A percentile compares a stretch with the other conserved stretches of the same genome.
Evolutionary conservation across 2,888 invertebrate genomes (phyloP).

Genomic region (Lepidocyrtoides sp.): DNA sequence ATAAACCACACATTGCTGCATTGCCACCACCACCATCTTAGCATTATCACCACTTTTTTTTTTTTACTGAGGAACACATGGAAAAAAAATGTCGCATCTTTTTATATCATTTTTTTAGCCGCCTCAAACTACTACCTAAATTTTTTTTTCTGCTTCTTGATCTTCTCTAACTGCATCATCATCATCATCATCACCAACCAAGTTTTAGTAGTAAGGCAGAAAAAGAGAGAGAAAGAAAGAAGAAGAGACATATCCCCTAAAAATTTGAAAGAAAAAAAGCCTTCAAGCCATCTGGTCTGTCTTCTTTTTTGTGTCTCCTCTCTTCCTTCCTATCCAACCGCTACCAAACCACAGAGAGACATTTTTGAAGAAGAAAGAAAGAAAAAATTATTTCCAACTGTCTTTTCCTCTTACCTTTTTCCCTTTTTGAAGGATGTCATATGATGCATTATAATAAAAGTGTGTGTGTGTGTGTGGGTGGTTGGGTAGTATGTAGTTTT

Average conservation of each 20-base stretch:
- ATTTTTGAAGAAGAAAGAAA: not conserved
- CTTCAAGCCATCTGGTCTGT: slow-evolving; percentile 72
- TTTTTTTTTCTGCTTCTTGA: slow-evolving; percentile 28
- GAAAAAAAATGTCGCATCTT: slow-evolving; percentile 36
- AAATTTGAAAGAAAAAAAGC: slow-evolving; percentile 51
- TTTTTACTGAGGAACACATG: not conserved
- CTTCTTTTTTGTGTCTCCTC: too few relatives aligned
- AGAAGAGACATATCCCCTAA: slow-evolving; percentile 35
- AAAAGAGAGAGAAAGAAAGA: too few relatives aligned
- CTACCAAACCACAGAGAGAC: not conserved
- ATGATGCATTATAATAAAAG: too few relatives aligned
- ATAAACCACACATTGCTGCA: not conserved
- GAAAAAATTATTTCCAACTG: slow-evolving; percentile 21
- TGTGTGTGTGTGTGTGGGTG: not conserved
- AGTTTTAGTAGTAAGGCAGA: too few relatives aligned
- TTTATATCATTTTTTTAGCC: not conserved
- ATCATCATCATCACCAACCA: too few relatives aligned
- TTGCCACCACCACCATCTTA: not conserved
- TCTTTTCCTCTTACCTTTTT: slow-evolving; percentile 35
- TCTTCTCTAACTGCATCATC: slow-evolving; percentile 56
- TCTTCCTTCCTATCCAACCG: not conserved
- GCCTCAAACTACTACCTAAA: not conserved
- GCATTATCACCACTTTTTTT: not conserved
- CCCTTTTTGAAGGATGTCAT: slow-evolving; percentile 22
- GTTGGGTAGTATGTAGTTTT: too few relatives aligned